Base-by-base conservation (phyloP, 1,140 invertebrate genomes). In the Ylistrum balloti region DNA sequence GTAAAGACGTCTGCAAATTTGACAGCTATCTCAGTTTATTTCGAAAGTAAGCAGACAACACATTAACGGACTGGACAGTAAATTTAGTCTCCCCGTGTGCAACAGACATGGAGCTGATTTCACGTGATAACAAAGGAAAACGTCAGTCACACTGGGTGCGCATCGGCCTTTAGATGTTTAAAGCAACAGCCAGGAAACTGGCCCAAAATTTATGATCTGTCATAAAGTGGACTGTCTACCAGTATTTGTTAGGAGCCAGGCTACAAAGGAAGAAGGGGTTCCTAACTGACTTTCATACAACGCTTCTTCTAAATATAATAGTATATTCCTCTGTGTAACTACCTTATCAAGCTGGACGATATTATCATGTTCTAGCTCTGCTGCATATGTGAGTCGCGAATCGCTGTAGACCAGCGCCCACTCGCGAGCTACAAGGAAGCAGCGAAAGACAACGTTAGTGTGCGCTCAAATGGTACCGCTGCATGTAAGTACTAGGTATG, bases 161-260 rank as follows among this genome's bases (percentile, higher is more conserved):
- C 56, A 74, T 74, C 56, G 56, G 56, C 56, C 56, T 74, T 74
- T 74, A 74, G 56, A 74, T 74, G 56, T 74, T 74, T 74, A 74
- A 74, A 74, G 56, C 56, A 74, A 74, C 56, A 74, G 56, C 56
- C 56, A 74, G 56, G 56, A 74, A 74, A 74, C 56, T 74, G 56
- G 56, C 56, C 56, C 56, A 74, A 74, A 74, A 74, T 74, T 74
- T 74, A 74, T 74, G 56, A 74, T 74, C 56, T 74, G 56, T 74
- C 56, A 74, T 74, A 74, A 74, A 74, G 56, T 74, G 56, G n/a
- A 28, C 56, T 74, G 56, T 74, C 56, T 74, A 74, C 56, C n/a
- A 28, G 5, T 74, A 28, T 74, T 74, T 74, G 22, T 28, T 28
- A 74, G 56, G 15, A 28, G n/a, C 56, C n/a, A 74, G 56, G n/a